Conservation (phyloP, 2,888 invertebrate species). For the Lymantria dispar region DNA sequence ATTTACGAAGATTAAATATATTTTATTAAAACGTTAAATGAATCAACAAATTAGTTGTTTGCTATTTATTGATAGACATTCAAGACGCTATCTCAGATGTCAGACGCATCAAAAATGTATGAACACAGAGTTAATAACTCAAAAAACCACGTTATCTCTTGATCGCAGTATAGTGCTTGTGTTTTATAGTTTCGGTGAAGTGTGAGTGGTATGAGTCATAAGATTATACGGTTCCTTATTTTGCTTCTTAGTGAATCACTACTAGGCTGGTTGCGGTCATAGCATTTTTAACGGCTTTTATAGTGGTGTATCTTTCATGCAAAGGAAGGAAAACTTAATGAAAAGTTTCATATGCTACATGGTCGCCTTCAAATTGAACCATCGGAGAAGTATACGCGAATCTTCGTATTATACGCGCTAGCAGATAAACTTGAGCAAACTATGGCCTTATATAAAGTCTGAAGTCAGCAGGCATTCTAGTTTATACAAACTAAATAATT, state of each 20-base stretch:
- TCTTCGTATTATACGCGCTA: too few relatives aligned
- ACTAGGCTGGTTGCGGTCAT: neutral
- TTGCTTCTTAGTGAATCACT: neutral
- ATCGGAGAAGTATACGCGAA: too few relatives aligned
- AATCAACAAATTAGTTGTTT: too few relatives aligned
- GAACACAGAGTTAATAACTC: conserved; percentile 49
- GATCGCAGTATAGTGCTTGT: conserved; percentile 45
- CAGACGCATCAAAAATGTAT: conserved; percentile 6
- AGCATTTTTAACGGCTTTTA: neutral
- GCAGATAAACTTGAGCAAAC: too few relatives aligned
- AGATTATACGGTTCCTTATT: neutral
- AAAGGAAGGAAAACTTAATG: neutral
- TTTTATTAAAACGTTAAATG: too few relatives aligned
- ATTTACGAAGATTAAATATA: too few relatives aligned
- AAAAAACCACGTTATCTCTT: conserved; percentile 52
- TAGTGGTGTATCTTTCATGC: too few relatives aligned
- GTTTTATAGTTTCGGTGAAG: conserved; percentile 40
- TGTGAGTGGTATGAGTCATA: conserved; percentile 16
- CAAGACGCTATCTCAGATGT: neutral
- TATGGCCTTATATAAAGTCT: too few relatives aligned
- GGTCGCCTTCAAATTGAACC: too few relatives aligned
- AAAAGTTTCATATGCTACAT: neutral
- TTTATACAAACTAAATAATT: too few relatives aligned
- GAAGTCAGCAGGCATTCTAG: too few relatives aligned
- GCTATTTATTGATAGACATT: neutral